These are phyloP conservation scores for Pomatostomus ruficeps DNA, from an alignment of 2,113 vertebrate species.

Conservation along the genomic window DNA sequence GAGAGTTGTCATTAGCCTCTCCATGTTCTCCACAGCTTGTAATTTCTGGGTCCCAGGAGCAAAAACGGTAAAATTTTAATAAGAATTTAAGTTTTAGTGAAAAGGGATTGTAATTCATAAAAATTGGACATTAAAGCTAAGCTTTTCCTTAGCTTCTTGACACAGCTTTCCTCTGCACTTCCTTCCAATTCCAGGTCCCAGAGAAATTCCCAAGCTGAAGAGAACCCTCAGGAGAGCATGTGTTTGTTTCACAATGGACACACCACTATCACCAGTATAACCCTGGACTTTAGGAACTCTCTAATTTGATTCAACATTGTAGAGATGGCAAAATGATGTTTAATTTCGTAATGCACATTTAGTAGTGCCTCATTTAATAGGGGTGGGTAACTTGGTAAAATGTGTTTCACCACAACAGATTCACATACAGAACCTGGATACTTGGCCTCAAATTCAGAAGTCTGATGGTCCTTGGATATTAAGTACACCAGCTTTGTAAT, in stretches of 20 bases:
- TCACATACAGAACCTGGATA: not conserved
- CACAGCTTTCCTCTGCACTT: not conserved
- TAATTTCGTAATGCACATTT: not conserved
- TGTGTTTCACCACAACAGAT: not conserved
- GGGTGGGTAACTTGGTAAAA: too few relatives aligned
- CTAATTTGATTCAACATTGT: not conserved
- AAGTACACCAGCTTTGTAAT: not conserved
- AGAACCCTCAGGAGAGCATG: not conserved
- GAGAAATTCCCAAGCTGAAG: not conserved
- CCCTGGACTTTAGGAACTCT: not conserved
- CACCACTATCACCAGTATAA: not conserved
- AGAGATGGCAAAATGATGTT: not conserved
- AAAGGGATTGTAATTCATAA: not conserved
- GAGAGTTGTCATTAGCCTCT: not conserved
- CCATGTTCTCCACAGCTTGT: not conserved
- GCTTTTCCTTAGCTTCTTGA: not conserved
- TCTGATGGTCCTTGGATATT: not conserved
- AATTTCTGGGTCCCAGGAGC: not conserved
- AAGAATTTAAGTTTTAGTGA: not conserved
- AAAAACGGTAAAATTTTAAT: not conserved
- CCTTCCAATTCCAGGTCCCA: not conserved
- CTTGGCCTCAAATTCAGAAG: not conserved
- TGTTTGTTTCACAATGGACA: not conserved
- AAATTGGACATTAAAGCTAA: not conserved
- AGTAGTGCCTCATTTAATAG: not conserved